These are phyloP conservation scores for Aplysia californica DNA, from an alignment of 1,140 invertebrate species.

Conservation along the genomic window DNA sequence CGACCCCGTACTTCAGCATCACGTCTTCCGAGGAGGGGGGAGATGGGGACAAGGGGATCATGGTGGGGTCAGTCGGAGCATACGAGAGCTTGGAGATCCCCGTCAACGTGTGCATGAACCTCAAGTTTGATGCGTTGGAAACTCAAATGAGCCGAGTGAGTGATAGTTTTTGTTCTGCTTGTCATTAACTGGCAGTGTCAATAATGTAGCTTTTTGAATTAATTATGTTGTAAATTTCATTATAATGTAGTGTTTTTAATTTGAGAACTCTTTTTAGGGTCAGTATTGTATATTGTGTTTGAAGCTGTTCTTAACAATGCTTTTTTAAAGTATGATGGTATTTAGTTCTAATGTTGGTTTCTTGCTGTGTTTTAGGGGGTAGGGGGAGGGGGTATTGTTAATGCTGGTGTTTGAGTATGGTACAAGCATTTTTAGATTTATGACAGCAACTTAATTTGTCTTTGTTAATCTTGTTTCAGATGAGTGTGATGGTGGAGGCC, in stretches of 20 bases:
- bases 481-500: conserved; percentile 82
- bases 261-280: too few species aligned
- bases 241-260: too few species aligned
- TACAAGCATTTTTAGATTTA: not conserved
- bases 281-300: too few species aligned
- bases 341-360: too few species aligned
- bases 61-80: conserved; percentile 25
- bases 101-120: conserved; percentile 10
- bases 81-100: conserved; percentile 15
- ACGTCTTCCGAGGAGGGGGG: conserved; percentile 18
- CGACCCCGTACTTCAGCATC: conserved; percentile 36
- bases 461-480: conserved; percentile 65
- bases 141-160: not conserved
- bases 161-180: too few species aligned
- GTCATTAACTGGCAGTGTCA: too few species aligned
- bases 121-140: not conserved
- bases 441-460: not conserved
- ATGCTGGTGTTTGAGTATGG: not conserved
- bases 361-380: not conserved
- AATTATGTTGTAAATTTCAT: too few species aligned
- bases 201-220: too few species aligned
- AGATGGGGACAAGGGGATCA: conserved; percentile 30
- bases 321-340: too few species aligned
- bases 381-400: not conserved
- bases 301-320: too few species aligned